phyloP scores from a whole-genome alignment of 1,140 invertebrate genomes.

The Apis dorsata region DNA sequence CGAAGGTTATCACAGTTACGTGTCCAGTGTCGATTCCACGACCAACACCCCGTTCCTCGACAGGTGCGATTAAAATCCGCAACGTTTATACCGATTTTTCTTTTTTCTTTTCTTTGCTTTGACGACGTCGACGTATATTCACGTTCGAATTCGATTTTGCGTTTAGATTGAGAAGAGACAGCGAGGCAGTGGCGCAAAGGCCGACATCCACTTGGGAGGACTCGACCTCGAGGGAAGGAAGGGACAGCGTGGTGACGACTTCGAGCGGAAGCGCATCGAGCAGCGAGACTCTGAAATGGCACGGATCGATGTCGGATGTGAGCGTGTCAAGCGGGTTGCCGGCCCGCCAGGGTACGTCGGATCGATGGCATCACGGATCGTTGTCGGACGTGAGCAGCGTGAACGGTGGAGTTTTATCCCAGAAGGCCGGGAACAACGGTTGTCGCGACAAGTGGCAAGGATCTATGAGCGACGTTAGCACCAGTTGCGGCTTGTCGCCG shows the following conservation, averaged over 20 bases:
- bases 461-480: constrained; percentile 81
- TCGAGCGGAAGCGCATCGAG: constrained; percentile 87
- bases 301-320: constrained; percentile 88
- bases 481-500: constrained; percentile 44
- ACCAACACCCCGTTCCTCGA: constrained; percentile 90
- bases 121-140: background rate
- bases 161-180: constrained; percentile 81
- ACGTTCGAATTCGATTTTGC: background rate
- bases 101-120: no score
- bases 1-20: constrained; percentile 91
- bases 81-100: background rate
- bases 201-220: constrained; percentile 79
- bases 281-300: constrained; percentile 91
- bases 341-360: constrained; percentile 63
- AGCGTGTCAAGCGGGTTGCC: constrained; percentile 83
- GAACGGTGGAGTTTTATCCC: constrained; percentile 62
- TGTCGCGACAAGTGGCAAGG: constrained; percentile 80
- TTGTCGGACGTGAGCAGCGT: constrained; percentile 76
- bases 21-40: constrained; percentile 88
- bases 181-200: constrained; percentile 82
- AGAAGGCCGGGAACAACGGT: constrained; percentile 60
- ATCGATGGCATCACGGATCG: constrained; percentile 76
- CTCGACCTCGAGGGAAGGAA: constrained; percentile 78
- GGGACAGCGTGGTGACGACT: constrained; percentile 86
- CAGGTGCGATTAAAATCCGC: constrained; percentile 76